These are phyloP conservation scores for Emydura subglobosa DNA, from an alignment of 2,113 vertebrate genomes.

Conservation along the genomic window DNA sequence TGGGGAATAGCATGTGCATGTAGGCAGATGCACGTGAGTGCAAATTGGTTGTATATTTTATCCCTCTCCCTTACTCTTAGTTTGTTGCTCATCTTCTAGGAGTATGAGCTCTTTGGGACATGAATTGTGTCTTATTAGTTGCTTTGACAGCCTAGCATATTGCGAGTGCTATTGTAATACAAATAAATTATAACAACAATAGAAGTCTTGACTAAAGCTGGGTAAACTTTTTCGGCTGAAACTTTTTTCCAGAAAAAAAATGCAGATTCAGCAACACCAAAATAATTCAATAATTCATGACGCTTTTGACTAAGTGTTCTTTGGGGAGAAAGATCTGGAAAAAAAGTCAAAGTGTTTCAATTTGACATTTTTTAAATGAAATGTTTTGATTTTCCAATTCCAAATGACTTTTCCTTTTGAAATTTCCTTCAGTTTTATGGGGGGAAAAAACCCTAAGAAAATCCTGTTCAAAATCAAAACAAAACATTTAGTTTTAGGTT, in stretches of 20 bases:
- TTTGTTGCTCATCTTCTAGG: background rate
- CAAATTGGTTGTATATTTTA: background rate
- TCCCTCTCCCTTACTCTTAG: accelerated
- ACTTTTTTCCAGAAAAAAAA: background rate
- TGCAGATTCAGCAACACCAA: background rate
- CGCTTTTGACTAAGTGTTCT: background rate
- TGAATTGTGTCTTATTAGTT: background rate
- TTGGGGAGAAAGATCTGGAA: background rate
- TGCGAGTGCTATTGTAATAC: background rate
- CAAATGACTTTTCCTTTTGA: background rate
- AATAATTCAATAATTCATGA: background rate
- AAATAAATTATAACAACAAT: background rate
- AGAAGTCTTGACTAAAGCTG: background rate
- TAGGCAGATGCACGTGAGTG: accelerated
- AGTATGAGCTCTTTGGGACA: background rate
- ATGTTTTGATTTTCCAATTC: background rate
- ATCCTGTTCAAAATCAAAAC: background rate
- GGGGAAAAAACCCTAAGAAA: background rate
- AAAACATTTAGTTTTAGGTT: background rate
- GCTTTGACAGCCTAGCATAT: background rate
- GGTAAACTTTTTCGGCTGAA: background rate
- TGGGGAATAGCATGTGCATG: background rate
- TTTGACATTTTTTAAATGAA: background rate
- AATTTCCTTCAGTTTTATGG: background rate
- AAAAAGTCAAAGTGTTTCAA: background rate